Conservation (phyloP, 2,797 vertebrate genomes). For the Enteromius unitaeniatus region DNA sequence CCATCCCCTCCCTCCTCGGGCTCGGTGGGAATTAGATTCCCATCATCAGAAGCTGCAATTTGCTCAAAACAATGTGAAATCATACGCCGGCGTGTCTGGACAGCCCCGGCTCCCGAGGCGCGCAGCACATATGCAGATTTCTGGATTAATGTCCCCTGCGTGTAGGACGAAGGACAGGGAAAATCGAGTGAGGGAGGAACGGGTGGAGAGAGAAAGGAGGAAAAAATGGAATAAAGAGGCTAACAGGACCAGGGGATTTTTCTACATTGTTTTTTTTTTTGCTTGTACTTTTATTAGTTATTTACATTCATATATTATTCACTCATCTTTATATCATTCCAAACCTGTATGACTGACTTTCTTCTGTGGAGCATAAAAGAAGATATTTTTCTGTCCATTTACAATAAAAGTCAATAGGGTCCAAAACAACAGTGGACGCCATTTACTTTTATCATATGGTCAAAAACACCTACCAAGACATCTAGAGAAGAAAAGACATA, state of each 20-base stretch:
- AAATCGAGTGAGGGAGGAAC: slow-evolving; percentile 49
- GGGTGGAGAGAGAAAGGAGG: slow-evolving; percentile 12
- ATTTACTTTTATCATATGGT: not conserved
- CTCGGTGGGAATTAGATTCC: slow-evolving; percentile 73
- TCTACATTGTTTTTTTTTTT: not conserved
- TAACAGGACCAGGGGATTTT: slow-evolving; percentile 7
- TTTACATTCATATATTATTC: not conserved
- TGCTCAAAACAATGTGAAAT: slow-evolving; percentile 77
- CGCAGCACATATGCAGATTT: slow-evolving; percentile 74
- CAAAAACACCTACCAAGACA: not conserved
- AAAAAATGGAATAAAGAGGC: slow-evolving; percentile 17
- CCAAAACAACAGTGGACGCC: not conserved
- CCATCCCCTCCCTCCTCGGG: slow-evolving; percentile 28
- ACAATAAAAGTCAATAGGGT: not conserved
- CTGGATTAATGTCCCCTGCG: slow-evolving; percentile 74
- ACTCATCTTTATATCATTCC: not conserved
- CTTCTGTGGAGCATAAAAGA: not conserved
- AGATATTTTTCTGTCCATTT: not conserved
- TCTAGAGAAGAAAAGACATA: not conserved
- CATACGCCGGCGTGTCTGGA: slow-evolving; percentile 69
- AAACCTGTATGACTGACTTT: not conserved
- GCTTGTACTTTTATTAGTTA: not conserved
- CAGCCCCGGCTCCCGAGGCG: slow-evolving; percentile 66
- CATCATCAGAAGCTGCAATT: slow-evolving; percentile 76
- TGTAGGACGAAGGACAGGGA: slow-evolving; percentile 61